Evolutionary conservation across 1,140 invertebrate species (phyloP).

Genomic region (Drosophila persimilis): DNA sequence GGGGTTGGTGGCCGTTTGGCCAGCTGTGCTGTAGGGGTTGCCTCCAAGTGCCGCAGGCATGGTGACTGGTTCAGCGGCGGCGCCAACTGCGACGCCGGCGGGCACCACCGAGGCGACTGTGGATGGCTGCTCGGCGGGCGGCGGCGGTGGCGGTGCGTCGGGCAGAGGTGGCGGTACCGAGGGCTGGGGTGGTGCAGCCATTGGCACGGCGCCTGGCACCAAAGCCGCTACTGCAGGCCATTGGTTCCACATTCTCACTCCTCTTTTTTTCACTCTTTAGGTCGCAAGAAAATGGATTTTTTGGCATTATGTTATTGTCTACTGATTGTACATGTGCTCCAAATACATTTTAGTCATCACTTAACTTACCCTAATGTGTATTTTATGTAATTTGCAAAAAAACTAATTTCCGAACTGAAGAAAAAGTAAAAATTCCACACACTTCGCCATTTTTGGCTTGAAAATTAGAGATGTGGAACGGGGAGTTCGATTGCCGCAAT

Average conservation of each 20-base stretch:
- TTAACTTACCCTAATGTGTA: too few species aligned
- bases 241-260: conserved; percentile 66
- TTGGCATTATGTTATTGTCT: background rate
- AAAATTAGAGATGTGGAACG: conserved; percentile 56
- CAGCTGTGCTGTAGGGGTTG: conserved; percentile 51
- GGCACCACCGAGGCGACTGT: background rate
- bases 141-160: conserved; percentile 65
- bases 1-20: conserved; percentile 45
- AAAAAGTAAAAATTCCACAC: conserved; percentile 34
- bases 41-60: background rate
- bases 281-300: too few species aligned
- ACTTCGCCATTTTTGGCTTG: conserved; percentile 66
- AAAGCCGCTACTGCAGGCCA: conserved; percentile 46
- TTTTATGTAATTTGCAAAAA: too few species aligned
- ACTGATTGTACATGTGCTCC: background rate
- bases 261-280: background rate
- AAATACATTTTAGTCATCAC: too few species aligned
- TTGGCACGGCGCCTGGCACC: conserved; percentile 29
- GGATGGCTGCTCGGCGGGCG: conserved; percentile 38
- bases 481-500: too few species aligned
- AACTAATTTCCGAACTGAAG: background rate
- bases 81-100: background rate
- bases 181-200: conserved; percentile 55
- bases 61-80: background rate
- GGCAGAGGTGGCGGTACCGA: conserved; percentile 66